Evolutionary conservation across 2,113 vertebrate genomes (phyloP).

Genomic region (Chunga burmeisteri): DNA sequence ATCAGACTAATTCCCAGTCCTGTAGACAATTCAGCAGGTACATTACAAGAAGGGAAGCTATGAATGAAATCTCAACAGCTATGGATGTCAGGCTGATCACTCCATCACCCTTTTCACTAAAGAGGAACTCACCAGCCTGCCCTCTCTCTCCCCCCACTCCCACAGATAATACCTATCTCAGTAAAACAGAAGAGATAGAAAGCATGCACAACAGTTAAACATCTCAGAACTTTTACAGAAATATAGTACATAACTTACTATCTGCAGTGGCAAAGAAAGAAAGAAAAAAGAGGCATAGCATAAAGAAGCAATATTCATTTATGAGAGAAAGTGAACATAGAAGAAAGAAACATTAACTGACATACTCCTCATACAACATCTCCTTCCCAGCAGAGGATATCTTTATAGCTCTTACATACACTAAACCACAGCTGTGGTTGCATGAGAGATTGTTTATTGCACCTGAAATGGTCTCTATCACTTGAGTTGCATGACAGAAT

Average conservation of each 20-base stretch:
- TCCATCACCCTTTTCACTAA: neutral
- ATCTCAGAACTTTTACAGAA: neutral
- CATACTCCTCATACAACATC: neutral
- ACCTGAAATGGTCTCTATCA: neutral
- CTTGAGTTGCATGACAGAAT: neutral
- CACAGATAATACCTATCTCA: neutral
- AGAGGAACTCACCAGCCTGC: neutral
- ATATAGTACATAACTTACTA: neutral
- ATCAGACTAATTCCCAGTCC: neutral
- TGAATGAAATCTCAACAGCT: neutral
- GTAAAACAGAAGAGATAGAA: neutral
- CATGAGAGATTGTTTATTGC: neutral
- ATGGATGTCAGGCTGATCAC: neutral
- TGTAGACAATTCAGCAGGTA: neutral
- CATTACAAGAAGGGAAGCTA: neutral
- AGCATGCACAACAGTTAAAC: neutral
- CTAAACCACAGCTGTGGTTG: neutral
- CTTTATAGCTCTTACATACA: neutral
- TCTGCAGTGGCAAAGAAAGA: neutral
- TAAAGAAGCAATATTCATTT: neutral
- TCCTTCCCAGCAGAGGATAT: neutral
- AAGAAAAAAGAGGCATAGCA: neutral
- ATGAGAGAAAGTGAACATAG: neutral
- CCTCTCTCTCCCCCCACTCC: neutral
- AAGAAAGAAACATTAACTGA: neutral